These are phyloP conservation scores for Ptilorrhoa leucosticta DNA, from an alignment of 2,113 vertebrate species.

Conservation along the genomic window DNA sequence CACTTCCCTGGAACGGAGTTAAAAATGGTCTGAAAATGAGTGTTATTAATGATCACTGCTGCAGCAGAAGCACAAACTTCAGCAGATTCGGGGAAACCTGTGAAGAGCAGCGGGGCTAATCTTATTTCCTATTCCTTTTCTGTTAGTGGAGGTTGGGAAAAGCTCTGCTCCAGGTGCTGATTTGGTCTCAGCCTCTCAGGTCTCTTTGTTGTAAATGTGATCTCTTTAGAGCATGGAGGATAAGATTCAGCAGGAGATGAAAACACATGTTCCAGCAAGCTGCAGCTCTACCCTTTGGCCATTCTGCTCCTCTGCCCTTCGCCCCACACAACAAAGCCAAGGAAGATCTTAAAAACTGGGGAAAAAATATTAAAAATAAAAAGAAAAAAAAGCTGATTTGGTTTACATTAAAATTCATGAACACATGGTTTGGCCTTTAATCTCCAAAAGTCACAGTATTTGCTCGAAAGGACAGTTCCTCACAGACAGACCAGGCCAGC, in stretches of 20 bases:
- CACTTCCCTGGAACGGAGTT: background rate
- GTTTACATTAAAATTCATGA: conserved; percentile 46
- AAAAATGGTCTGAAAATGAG: background rate
- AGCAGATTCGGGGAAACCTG: background rate
- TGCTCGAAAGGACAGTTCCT: background rate
- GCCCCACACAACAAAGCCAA: background rate
- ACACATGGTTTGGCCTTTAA: background rate
- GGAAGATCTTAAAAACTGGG: background rate
- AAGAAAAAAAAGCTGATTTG: background rate
- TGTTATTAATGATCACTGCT: background rate
- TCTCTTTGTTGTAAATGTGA: background rate
- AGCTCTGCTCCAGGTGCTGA: background rate
- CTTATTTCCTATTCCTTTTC: background rate
- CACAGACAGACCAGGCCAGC: background rate
- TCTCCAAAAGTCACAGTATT: background rate
- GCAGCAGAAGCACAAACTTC: background rate
- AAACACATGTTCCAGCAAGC: background rate
- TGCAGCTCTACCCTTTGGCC: background rate
- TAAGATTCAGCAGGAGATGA: background rate
- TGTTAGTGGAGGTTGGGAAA: background rate
- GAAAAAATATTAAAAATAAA: accelerated
- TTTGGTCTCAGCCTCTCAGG: background rate
- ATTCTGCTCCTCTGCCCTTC: background rate
- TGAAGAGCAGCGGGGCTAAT: background rate
- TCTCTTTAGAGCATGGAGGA: conserved; percentile 10